Base-by-base conservation (phyloP, 2,888 invertebrate species). In the Scaptomyza tumidula region DNA sequence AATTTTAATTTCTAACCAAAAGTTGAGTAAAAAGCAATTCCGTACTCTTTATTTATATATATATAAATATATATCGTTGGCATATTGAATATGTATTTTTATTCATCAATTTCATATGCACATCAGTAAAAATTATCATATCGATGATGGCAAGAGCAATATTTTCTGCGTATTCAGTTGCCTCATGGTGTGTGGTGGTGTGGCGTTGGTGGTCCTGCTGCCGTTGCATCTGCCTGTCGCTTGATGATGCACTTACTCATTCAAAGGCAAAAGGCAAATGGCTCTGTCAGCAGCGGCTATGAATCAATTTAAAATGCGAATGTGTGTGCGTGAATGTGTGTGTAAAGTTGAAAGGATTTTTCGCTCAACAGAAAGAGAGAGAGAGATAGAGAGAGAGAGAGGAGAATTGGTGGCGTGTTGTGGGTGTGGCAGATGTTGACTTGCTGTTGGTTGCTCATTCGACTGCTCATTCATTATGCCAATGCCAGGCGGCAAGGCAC, bases 391-490 rank as follows among this genome's bases (percentile, higher is more conserved):
- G 24, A 16, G 19, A n/a, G 19, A 5, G 43, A 53, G 19, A 6
- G n/a, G 35, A 3, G 11, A n/a, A n/a, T 13, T 10, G 7, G 24
- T 27, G 48, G 29, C 9, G 35, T 43, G 19, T 6, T 39, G 39
- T 55, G 61, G 37, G 53, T 43, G 81, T 48, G 68, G 71, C 59
- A 75, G 60, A 67, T 70, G 69, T 63, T 82, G 72, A 66, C 64
- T 41, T 16, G 16, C 41, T 35, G 50, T 33, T 80, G 61, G 71
- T 49, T 84, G 80, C 67, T 74, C 67, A 59, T 63, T 71, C 71
- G 67, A 68, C 79, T 78, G 77, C 87, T 83, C 75, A 83, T 83
- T 83, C 87, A 83, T 83, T 83, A 83, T 86, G 83, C 83, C 83
- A 83, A 84, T 79, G 77, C 72, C 83, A 83, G 85, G 77, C 82